Conservation (phyloP, 2,888 invertebrate species). For the Synergus itoensis region DNA sequence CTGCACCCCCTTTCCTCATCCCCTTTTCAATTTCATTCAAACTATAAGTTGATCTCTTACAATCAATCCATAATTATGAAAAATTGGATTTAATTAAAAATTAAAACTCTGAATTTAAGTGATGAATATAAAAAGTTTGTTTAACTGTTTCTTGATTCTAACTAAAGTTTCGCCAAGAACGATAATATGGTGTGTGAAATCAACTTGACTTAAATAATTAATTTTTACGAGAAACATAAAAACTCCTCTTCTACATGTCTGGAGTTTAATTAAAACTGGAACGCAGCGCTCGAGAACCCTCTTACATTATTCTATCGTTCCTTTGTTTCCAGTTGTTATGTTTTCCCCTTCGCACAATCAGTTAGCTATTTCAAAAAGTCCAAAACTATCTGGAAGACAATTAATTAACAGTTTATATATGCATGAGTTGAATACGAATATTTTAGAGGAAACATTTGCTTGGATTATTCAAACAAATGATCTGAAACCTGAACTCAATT, state of each 20-base stretch:
- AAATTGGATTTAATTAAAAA: no score
- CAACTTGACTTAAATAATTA: background rate
- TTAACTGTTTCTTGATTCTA: no score
- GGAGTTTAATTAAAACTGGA: conserved; percentile 29
- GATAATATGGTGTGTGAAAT: background rate
- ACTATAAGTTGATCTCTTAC: no score
- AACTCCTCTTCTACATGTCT: background rate
- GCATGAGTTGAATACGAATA: background rate
- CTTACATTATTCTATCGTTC: conserved; percentile 15
- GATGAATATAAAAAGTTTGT: no score
- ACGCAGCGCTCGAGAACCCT: background rate
- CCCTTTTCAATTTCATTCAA: no score
- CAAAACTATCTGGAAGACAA: background rate
- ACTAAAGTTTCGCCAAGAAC: background rate
- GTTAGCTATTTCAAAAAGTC: background rate
- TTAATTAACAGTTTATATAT: conserved; percentile 15
- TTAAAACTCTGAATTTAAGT: no score
- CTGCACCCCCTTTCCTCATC: no score
- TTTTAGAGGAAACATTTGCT: background rate
- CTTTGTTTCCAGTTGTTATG: conserved; percentile 21
- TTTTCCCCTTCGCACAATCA: background rate
- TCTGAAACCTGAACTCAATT: no score
- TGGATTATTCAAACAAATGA: background rate
- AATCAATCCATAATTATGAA: no score
- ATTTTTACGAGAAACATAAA: background rate